Evolutionary conservation across 1,140 invertebrate species (phyloP).

Genomic region (Schlechtendalia chinensis): DNA sequence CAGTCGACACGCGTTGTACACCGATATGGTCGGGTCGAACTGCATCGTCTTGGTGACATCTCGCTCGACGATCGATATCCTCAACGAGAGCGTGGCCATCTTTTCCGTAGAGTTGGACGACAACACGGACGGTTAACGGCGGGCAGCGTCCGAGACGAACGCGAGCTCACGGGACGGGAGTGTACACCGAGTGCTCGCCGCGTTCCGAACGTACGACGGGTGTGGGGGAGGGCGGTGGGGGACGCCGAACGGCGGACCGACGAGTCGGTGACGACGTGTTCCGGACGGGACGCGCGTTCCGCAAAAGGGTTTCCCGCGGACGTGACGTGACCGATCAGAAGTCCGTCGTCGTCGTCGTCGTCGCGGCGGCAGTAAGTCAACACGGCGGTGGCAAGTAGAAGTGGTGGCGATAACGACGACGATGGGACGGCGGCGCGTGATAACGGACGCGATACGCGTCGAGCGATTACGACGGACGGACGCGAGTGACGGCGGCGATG

Average conservation of each 20-base stretch:
- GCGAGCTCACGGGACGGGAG: too few relatives aligned
- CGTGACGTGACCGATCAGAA: too few relatives aligned
- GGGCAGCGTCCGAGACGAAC: not conserved
- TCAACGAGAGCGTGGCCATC: constrained; percentile 83
- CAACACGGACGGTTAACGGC: not conserved
- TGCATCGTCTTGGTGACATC: constrained; percentile 97
- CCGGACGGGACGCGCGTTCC: too few relatives aligned
- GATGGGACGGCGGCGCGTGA: not conserved
- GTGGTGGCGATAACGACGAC: not conserved
- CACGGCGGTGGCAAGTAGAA: constrained; percentile 26
- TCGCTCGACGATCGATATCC: constrained; percentile 89
- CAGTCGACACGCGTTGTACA: constrained; percentile 92
- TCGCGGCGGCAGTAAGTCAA: too few relatives aligned
- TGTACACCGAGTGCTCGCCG: too few relatives aligned
- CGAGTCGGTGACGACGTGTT: too few relatives aligned
- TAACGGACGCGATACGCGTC: not conserved
- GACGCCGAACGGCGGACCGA: too few relatives aligned
- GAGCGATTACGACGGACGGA: constrained; percentile 10
- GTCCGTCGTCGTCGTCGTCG: too few relatives aligned
- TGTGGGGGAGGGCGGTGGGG: too few relatives aligned
- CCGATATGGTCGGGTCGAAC: constrained; percentile 89
- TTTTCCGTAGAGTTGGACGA: not conserved
- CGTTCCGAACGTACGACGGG: too few relatives aligned
- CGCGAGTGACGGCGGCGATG: constrained; percentile 1
- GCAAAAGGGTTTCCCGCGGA: too few relatives aligned